Evolutionary conservation across 2,888 invertebrate genomes (phyloP).

Genomic region (Ditula angustiorana): DNA sequence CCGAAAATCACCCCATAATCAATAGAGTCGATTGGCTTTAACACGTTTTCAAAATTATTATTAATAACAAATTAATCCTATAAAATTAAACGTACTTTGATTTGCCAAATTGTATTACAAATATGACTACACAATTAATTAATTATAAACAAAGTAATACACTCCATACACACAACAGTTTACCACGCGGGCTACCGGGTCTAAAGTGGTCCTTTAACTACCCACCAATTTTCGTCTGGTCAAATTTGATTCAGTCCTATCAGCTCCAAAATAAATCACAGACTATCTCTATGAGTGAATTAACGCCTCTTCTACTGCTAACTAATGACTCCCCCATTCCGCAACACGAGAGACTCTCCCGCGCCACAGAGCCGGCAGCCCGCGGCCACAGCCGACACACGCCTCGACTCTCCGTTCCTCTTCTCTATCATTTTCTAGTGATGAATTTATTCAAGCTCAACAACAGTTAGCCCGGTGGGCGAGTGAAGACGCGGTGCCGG

Average conservation of each 20-base stretch:
- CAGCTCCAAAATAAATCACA: too few species aligned
- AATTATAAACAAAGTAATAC: slow-evolving; percentile 25
- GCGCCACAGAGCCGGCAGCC: slow-evolving; percentile 41
- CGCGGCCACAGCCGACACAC: slow-evolving; percentile 52
- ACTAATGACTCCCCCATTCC: neutral
- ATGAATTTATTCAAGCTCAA: slow-evolving; percentile 99
- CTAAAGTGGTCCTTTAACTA: slow-evolving; percentile 25
- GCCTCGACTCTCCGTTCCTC: slow-evolving; percentile 88
- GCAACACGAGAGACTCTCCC: neutral
- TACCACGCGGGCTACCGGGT: slow-evolving; percentile 49
- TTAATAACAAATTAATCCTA: neutral
- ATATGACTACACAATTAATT: neutral
- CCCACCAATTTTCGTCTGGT: neutral
- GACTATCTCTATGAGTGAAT: too few species aligned
- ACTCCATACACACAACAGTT: slow-evolving; percentile 42
- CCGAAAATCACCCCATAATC: neutral
- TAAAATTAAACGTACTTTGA: neutral
- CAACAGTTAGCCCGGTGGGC: slow-evolving; percentile 98
- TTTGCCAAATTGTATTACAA: neutral
- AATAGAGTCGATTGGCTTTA: slow-evolving; percentile 37
- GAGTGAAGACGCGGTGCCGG: slow-evolving; percentile 93
- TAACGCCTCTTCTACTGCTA: too few species aligned
- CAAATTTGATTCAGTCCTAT: neutral
- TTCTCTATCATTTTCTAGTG: slow-evolving; percentile 96
- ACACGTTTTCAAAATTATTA: neutral